Evolutionary conservation across 2,888 invertebrate genomes (phyloP).

Genomic region (Coenonympha arcania): DNA sequence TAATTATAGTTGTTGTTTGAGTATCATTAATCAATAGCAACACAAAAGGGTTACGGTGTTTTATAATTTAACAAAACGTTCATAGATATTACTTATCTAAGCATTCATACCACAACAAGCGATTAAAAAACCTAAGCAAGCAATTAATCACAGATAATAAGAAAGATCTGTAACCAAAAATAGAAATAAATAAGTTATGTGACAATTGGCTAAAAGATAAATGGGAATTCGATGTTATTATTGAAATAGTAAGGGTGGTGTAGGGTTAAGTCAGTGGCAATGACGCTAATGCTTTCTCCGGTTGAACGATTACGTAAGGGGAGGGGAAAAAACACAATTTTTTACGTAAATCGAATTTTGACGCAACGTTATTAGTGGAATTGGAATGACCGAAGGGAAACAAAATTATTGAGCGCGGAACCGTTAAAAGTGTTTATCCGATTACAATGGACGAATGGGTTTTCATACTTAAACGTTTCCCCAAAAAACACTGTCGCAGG

Average conservation of each 20-base stretch:
- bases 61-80: constrained; percentile 21
- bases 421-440: constrained; percentile 54
- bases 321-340: constrained; percentile 46
- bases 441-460: constrained; percentile 36
- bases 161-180: constrained; percentile 34
- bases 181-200: constrained; percentile 36
- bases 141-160: constrained; percentile 49
- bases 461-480: constrained; percentile 10
- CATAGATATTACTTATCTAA: constrained; percentile 39
- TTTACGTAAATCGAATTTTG: constrained; percentile 66
- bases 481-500: constrained; percentile 3
- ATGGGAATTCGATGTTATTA: constrained; percentile 45
- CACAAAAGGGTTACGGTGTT: constrained; percentile 21
- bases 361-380: constrained; percentile 56
- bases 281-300: constrained; percentile 57
- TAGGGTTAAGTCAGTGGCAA: constrained; percentile 39
- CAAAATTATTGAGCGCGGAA: constrained; percentile 57
- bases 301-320: constrained; percentile 43
- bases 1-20: not conserved
- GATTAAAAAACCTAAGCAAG: constrained; percentile 42
- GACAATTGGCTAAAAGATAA: constrained; percentile 44
- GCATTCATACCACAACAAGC: constrained; percentile 58
- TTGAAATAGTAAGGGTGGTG: constrained; percentile 33
- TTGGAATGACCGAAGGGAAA: constrained; percentile 63
- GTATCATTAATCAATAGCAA: constrained; percentile 25